Base-by-base conservation (phyloP, 2,888 invertebrate genomes). In the Tolmerus cingulatus region DNA sequence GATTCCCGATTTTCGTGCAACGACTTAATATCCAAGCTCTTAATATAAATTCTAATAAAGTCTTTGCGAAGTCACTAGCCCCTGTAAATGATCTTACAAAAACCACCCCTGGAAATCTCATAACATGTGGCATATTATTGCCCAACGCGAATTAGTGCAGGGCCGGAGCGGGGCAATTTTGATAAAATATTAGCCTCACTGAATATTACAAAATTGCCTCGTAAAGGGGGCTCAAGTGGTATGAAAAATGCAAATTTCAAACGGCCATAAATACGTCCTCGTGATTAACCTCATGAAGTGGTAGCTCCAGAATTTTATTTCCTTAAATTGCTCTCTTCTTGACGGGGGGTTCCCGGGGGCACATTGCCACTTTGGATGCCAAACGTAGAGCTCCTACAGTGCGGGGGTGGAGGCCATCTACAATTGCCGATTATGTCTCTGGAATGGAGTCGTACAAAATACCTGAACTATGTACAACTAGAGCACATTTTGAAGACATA, bases 271-370 rank as follows among this genome's bases (percentile, higher is more conserved):
- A 78, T 78, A 78, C 78, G 27, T 43, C 14, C 43, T 43, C 46
- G 43, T 78, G 78, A 78, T 78, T 78, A 78, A 78, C 78, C 78
- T 78, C 40, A 78, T 46, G 78, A 78, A 78, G 78, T 14, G 78
- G 14, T 78, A 14, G 27, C 27, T 12, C 43, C 46, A 23, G 78
- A n/a, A 78, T 78, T 78, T 78, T 78, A 78, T 78, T 78, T 78
- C 14, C 78, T 40, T 43, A 40, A 78, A 78, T 78, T 78, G 78
- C 43, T 43, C 43, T 23, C 23, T 66, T 23, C 12, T 66, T 66
- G 27, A n/a, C n/a, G 4, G 5, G 23, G 46, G 27, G 78, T 1
- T 43, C 78, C 12, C 43, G 40, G 46, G 23, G 23, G 5, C 55
- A 1, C 66, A 40, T 78, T 23, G 40, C 23, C 78, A 78, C 78